Base-by-base conservation (phyloP, 1,140 invertebrate genomes). In the Heterodera schachtii region DNA sequence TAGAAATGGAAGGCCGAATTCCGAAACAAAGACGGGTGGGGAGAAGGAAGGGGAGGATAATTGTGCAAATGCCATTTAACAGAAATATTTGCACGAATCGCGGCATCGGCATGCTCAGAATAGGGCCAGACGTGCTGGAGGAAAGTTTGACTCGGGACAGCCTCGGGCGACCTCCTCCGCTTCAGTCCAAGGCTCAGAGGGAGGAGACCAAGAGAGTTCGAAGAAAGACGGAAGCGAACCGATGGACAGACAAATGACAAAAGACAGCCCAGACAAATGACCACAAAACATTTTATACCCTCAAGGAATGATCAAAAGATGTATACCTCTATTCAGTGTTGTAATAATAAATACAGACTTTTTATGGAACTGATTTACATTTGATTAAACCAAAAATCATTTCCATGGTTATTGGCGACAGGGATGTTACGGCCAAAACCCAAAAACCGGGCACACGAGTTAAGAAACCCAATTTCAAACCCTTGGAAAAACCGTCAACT, bases 21-120 rank as follows among this genome's bases (percentile, higher is more conserved):
- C 95, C 96, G 43, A 98, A 98, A 91, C 95, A 96, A 90, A 92
- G 97, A 91, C 94, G 95, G 84, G 95, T 95, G 57, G 16, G 57
- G 11, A 19, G 13, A 16, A 60, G 8, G 57, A 60, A 60, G 13
- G 57, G 3, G 11, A 19, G 19, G 13, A 19, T 13, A 19, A 19
- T n/a, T 60, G 57, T 5, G 16, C 11, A 13, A 19, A 60, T 60
- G 11, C 57, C 57, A 19, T 64, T 64, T 64, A 41, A 46, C 66
- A 96, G 94, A 98, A 98, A 95, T 99, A 98, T 90, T 92, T 98
- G n/a, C 97, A 99, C 87, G 97, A 98, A 91, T 98, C 96, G 11
- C 92, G 97, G 79, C 97, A 99, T 91, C 92, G 94, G 86, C 97
- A 99, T 90, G 97, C 97, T 0, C 96, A 98, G 95, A 99, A 98